Conservation (phyloP, 2,888 invertebrate genomes). For the Pristionchus exspectatus region DNA sequence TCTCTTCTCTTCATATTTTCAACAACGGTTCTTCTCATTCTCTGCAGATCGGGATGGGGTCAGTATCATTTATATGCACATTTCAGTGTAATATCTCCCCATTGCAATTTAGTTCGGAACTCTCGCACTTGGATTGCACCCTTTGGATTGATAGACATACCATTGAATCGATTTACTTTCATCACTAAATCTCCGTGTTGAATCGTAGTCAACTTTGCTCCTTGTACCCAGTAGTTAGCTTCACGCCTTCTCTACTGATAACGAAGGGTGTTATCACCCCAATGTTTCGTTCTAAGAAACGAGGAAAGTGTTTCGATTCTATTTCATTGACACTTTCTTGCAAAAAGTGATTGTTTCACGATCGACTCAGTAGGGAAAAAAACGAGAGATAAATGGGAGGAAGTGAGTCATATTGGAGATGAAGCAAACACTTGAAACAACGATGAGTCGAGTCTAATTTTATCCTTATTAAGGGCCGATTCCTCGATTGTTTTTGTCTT, state of each 20-base stretch:
- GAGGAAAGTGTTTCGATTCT: background rate
- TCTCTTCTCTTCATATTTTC: background rate
- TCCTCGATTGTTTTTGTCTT: background rate
- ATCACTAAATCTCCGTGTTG: background rate
- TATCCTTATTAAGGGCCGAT: background rate
- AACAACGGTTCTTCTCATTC: background rate
- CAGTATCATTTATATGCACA: background rate
- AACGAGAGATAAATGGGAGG: conserved; percentile 7
- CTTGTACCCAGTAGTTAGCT: conserved; percentile 7
- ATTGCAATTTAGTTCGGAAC: background rate
- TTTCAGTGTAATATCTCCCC: conserved; percentile 1
- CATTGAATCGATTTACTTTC: background rate
- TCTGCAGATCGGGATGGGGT: conserved; percentile 26
- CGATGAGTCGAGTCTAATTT: background rate
- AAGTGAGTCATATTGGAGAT: background rate
- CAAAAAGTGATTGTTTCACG: background rate
- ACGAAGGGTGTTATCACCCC: background rate
- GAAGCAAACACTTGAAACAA: background rate
- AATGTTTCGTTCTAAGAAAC: background rate
- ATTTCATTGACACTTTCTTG: background rate
- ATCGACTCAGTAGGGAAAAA: background rate
- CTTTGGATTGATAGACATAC: background rate
- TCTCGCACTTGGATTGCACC: background rate
- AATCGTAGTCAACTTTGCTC: background rate
- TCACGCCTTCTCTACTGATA: background rate